Percentiles rank a stretch among this genome's conserved stretches.
Evolutionary conservation across 2,797 vertebrate genomes (phyloP).

Genomic region (Aldrovandia affinis): DNA sequence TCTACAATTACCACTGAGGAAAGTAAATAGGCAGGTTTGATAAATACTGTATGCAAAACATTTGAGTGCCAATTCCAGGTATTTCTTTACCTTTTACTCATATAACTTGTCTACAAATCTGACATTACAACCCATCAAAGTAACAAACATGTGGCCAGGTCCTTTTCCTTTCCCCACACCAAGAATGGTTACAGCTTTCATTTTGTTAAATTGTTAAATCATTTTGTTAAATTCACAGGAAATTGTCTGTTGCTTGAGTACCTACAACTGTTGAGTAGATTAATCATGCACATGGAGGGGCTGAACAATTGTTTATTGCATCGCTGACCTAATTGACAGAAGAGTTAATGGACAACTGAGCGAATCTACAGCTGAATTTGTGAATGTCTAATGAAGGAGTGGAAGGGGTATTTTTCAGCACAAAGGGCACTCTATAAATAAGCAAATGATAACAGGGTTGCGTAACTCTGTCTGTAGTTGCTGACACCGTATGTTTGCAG

Average conservation of each 20-base stretch:
- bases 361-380: not conserved
- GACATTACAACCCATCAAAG: not conserved
- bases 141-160: not conserved
- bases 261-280: not conserved
- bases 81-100: no score
- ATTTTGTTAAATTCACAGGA: constrained; percentile 27
- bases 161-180: not conserved
- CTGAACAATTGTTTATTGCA: not conserved
- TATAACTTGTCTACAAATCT: no score
- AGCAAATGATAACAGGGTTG: constrained; percentile 1
- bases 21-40: no score
- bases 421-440: constrained; percentile 8
- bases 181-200: constrained; percentile 17
- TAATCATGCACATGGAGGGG: not conserved
- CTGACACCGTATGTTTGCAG: not conserved
- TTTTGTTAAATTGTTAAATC: constrained; percentile 26
- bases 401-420: not conserved
- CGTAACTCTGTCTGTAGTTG: constrained; percentile 3
- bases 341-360: constrained; percentile 6
- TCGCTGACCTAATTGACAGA: not conserved
- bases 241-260: constrained; percentile 14
- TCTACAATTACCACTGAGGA: no score
- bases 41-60: no score
- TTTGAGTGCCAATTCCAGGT: no score
- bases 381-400: not conserved